Evolutionary conservation across 1,140 invertebrate genomes (phyloP), one percentile per base, ranked within the genome.

Genomic region (Orius laevigatus): DNA sequence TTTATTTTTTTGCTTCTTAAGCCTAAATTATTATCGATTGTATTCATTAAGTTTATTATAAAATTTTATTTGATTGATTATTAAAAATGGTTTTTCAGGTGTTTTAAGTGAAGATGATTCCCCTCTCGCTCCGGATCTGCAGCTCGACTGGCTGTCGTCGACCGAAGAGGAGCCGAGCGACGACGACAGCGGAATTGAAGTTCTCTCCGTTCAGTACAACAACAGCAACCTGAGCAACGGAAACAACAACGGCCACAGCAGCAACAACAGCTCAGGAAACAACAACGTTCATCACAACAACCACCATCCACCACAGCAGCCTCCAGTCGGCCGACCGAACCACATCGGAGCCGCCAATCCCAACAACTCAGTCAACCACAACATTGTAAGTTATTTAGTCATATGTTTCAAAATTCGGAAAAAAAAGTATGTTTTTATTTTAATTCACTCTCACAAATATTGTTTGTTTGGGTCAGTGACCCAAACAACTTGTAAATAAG

Each of bases 111-210:
- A 46, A 45, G 55, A 51, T 35, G 51, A 53, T 33, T 52, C 48
- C 10, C 51, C 53, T 14, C 71, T 73, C 15, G 79, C 81, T n/a
- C 80, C 81, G 2, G 81, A 85, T 65, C 63, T 85, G 32, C 82
- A 84, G 62, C 63, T 85, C 40, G 79, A 85, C 59, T 85, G 81
- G 78, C 69, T 76, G 0, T 79, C 76, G 0, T 56, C 56, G 10
- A 54, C 42, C 15, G 52, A 51, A 45, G 50, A 52, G 32, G 54
- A 54, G 50, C 55, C 59, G 61, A 64, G 57, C 44, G 63, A 63
- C 50, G 58, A 61, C 50, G 64, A 67, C 49, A 68, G 66, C 57
- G 69, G 67, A 50, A 68, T 72, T 31, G 79, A 81, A 59, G 73
- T 74, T 43, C 68, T 72, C 41, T 20, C 19, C 19, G 67, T 70